These are phyloP conservation scores for Amorpha juglandis DNA, from an alignment of 2,888 invertebrate species.

Conservation along the genomic window DNA sequence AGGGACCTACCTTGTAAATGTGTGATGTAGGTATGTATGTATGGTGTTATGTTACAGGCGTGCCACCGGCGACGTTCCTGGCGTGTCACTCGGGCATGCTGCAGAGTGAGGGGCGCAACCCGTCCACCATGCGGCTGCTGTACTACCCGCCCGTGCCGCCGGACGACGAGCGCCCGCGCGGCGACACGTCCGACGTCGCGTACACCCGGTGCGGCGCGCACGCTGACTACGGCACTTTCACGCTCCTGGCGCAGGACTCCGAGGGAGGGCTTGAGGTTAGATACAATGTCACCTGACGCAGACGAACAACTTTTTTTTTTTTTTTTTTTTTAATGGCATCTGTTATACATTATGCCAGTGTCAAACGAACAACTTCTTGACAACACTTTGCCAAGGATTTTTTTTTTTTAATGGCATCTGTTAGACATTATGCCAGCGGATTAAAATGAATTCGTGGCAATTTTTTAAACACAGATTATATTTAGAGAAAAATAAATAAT, in stretches of 20 bases:
- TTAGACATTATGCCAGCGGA: no score
- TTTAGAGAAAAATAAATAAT: no score
- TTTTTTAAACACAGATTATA: no score
- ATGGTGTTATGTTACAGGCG: conserved; percentile 64
- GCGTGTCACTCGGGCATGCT: conserved; percentile 88
- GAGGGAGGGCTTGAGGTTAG: conserved; percentile 89
- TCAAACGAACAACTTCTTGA: no score
- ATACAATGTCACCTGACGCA: background rate
- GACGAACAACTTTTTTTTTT: no score
- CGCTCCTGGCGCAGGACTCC: conserved; percentile 89
- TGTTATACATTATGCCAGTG: no score
- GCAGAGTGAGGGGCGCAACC: conserved; percentile 85
- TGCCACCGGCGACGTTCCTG: conserved; percentile 85
- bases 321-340: no score
- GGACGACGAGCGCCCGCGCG: conserved; percentile 82
- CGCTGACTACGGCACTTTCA: conserved; percentile 90
- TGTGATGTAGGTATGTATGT: no score
- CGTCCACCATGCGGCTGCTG: conserved; percentile 87
- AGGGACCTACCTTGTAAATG: no score
- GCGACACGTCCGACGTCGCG: conserved; percentile 49
- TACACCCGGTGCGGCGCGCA: conserved; percentile 88
- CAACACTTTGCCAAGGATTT: no score
- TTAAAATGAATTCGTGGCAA: no score
- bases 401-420: no score
- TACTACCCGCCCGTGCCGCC: conserved; percentile 89